Evolutionary conservation across 2,888 invertebrate species (phyloP).

Genomic region (Amphipoea oculea): DNA sequence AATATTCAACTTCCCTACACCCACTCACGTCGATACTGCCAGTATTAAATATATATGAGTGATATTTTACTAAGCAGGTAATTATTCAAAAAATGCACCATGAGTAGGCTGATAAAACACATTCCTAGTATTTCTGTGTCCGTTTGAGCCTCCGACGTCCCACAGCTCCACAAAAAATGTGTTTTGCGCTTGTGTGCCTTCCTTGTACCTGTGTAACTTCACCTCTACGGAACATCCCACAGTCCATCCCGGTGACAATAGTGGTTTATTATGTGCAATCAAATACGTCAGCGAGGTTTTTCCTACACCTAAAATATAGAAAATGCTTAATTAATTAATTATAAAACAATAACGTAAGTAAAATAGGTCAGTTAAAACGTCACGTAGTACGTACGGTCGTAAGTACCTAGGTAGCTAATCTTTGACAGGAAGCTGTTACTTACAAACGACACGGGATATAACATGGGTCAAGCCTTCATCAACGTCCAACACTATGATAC

Average conservation of each 20-base stretch:
- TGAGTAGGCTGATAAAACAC: slow-evolving; percentile 98
- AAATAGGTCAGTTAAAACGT: neutral
- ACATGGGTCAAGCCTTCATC: neutral
- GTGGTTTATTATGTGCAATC: slow-evolving; percentile 96
- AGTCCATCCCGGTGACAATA: slow-evolving; percentile 97
- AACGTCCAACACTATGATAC: neutral
- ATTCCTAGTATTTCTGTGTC: slow-evolving; percentile 97
- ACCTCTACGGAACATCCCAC: slow-evolving; percentile 99
- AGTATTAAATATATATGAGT: neutral
- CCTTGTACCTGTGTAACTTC: slow-evolving; percentile 98
- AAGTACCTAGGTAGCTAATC: neutral
- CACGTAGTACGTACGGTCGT: neutral
- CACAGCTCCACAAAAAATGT: slow-evolving; percentile 98
- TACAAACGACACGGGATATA: neutral
- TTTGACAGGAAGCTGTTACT: too few relatives aligned
- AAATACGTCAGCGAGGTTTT: slow-evolving; percentile 98
- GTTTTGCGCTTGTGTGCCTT: slow-evolving; percentile 97
- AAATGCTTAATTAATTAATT: neutral
- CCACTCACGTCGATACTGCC: neutral
- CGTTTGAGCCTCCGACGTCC: slow-evolving; percentile 99
- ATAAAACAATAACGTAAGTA: neutral
- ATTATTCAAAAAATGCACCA: slow-evolving; percentile 89
- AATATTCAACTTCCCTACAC: neutral
- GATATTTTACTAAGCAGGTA: neutral
- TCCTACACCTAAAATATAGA: slow-evolving; percentile 94